A percentile compares a stretch with the other conserved stretches of the same genome.
phyloP scores from a whole-genome alignment of 2,113 vertebrate species.

The Corythaeola cristata region DNA sequence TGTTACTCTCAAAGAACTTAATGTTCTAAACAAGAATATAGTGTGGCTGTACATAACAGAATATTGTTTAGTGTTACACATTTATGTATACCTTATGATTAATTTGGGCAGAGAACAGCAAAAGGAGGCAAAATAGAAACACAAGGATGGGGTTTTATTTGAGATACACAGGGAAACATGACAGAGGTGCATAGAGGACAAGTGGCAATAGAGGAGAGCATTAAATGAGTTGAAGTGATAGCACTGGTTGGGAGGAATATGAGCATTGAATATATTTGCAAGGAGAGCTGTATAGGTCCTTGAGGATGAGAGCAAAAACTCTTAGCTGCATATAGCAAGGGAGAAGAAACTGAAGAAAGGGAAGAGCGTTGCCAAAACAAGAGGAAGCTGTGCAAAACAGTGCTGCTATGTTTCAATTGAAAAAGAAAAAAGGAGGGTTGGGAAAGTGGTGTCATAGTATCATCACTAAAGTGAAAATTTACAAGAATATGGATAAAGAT shows the following conservation, averaged over 20 bases:
- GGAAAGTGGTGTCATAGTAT: not conserved
- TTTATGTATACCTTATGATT: not conserved
- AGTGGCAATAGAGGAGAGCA: not conserved
- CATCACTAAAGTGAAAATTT: not conserved
- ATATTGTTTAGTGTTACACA: not conserved
- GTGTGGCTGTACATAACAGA: not conserved
- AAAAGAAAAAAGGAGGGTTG: not conserved
- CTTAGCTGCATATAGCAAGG: not conserved
- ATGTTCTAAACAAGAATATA: not conserved
- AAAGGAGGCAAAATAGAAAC: not conserved
- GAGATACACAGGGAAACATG: not conserved
- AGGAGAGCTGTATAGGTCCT: not conserved
- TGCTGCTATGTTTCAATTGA: not conserved
- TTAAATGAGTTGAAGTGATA: not conserved
- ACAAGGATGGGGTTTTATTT: not conserved
- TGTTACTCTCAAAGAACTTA: not conserved
- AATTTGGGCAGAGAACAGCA: not conserved
- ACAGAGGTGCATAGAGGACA: not conserved
- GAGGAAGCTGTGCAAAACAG: not conserved
- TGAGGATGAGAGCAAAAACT: not conserved
- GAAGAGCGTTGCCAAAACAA: not conserved
- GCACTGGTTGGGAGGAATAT: not conserved
- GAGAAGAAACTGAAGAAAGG: not conserved
- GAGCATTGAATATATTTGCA: not conserved
- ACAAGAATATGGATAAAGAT: not conserved